Conservation (phyloP, 2,113 vertebrate genomes). For the Plotosus lineatus region DNA sequence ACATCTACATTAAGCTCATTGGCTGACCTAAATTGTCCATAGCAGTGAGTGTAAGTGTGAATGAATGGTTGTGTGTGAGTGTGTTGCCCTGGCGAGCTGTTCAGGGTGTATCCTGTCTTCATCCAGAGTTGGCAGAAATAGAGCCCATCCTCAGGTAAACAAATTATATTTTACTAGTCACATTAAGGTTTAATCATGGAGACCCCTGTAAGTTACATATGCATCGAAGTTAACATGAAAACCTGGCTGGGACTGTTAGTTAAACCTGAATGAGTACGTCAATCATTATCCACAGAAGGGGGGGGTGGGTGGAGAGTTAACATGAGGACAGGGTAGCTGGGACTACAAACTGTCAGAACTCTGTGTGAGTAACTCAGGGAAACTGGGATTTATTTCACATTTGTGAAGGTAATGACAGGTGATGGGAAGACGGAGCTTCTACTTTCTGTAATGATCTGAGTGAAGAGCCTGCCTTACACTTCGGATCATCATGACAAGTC, state of each 20-base stretch:
- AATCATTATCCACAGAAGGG: background rate
- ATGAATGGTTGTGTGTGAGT: too few relatives aligned
- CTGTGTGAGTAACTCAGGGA: background rate
- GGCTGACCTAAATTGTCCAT: too few relatives aligned
- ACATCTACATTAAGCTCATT: too few relatives aligned
- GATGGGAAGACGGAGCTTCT: background rate
- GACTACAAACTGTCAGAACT: background rate
- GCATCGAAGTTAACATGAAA: background rate
- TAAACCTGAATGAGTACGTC: background rate
- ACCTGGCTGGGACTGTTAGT: background rate
- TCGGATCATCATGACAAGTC: background rate
- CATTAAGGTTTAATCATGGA: background rate
- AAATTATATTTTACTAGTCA: background rate
- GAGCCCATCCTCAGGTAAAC: too few relatives aligned
- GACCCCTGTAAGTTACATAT: background rate
- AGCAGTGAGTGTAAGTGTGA: too few relatives aligned
- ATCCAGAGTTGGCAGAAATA: too few relatives aligned
- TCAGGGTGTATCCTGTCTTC: too few relatives aligned
- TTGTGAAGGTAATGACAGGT: background rate
- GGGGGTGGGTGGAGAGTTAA: background rate
- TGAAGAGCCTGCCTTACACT: background rate
- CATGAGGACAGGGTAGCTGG: background rate
- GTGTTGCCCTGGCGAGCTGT: too few relatives aligned
- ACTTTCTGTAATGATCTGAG: background rate
- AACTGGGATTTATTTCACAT: background rate